Percentiles rank a stretch among this genome's conserved stretches.
Evolutionary conservation across 2,113 vertebrate species (phyloP).

Genomic region (Saimiri boliviensis): DNA sequence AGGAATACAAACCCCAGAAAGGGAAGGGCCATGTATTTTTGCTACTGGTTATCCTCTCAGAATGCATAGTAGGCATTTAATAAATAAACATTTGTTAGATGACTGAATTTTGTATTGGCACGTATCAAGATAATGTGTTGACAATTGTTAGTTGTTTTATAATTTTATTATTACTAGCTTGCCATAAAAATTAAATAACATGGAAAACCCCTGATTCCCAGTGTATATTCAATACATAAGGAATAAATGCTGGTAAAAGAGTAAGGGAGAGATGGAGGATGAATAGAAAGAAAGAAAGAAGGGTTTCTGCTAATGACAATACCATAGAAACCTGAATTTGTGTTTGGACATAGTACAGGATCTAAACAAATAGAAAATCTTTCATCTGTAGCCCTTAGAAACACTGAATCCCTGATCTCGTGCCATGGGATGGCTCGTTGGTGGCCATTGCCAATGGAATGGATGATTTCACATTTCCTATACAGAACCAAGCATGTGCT

Average conservation of each 20-base stretch:
- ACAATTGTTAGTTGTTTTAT: background rate
- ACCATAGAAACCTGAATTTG: background rate
- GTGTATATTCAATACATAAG: background rate
- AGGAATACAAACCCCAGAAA: background rate
- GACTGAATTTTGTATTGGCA: background rate
- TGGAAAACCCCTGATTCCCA: background rate
- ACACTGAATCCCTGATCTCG: background rate
- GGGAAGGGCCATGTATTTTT: background rate
- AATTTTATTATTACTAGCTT: background rate
- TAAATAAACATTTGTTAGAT: background rate
- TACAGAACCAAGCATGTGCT: background rate
- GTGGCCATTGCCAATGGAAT: background rate
- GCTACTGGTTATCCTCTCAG: background rate
- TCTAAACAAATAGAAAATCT: background rate
- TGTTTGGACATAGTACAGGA: background rate
- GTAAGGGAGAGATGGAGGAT: background rate
- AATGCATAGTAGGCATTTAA: background rate
- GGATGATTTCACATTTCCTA: background rate
- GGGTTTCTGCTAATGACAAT: background rate
- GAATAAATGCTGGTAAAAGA: background rate
- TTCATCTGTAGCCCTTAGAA: background rate
- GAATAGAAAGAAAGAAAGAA: background rate
- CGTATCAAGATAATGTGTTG: too few species aligned
- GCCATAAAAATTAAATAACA: background rate
- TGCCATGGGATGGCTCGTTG: accelerated